These are phyloP conservation scores for Luidia sarsii DNA, from an alignment of 53 echinoderm and acorn worm species.

Conservation along the genomic window DNA sequence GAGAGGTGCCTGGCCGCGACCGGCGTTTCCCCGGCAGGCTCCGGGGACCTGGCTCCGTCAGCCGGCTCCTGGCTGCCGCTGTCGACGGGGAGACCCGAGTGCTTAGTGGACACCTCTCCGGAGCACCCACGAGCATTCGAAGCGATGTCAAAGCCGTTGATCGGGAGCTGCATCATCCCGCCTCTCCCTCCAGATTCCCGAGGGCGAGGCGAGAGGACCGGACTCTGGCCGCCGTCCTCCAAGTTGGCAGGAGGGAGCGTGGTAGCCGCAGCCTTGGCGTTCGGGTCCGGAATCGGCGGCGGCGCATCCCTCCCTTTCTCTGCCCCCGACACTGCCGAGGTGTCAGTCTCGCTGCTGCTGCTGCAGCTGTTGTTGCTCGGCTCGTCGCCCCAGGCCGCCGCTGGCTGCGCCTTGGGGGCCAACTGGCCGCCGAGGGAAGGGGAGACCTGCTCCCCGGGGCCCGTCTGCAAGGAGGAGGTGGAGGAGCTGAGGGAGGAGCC, in stretches of 20 bases:
- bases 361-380: neutral
- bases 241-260: too few species aligned
- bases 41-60: neutral
- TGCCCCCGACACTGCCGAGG: too few species aligned
- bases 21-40: neutral
- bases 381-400: constrained; percentile 66
- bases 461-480: constrained; percentile 64
- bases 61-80: neutral
- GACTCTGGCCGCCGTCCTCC: neutral
- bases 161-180: neutral
- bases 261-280: neutral
- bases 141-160: too few species aligned
- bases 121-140: too few species aligned
- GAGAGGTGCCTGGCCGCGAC: neutral
- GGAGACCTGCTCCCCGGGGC: constrained; percentile 20
- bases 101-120: neutral
- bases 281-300: neutral
- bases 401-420: constrained; percentile 7
- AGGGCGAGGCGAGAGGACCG: too few species aligned
- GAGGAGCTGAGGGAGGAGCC: constrained; percentile 74
- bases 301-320: too few species aligned
- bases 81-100: constrained; percentile 1
- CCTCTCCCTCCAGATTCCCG: too few species aligned
- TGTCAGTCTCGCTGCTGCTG: too few species aligned
- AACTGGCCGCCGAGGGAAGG: too few species aligned